Evolutionary conservation across 1,140 invertebrate genomes (phyloP).

Genomic region (Trialeurodes vaporariorum): DNA sequence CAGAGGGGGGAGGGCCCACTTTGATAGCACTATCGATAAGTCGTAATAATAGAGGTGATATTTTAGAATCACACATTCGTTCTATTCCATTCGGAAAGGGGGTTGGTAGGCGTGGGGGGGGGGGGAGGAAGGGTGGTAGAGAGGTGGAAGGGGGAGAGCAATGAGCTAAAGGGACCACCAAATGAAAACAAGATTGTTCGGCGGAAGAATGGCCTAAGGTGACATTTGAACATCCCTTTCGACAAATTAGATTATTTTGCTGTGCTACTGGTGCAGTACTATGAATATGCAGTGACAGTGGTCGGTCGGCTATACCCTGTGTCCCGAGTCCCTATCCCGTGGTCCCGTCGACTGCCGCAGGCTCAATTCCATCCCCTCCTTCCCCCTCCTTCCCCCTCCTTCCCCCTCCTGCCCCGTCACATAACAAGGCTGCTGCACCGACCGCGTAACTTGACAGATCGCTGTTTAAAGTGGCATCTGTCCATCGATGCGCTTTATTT

Average conservation of each 20-base stretch:
- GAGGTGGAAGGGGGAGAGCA: background rate
- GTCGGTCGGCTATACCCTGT: too few relatives aligned
- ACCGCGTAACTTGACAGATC: too few relatives aligned
- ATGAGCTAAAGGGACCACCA: too few relatives aligned
- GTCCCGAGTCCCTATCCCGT: too few relatives aligned
- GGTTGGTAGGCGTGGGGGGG: slow-evolving; percentile 19
- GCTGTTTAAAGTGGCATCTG: too few relatives aligned
- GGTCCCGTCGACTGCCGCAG: too few relatives aligned
- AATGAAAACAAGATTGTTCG: background rate
- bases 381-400: too few relatives aligned
- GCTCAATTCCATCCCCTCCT: too few relatives aligned
- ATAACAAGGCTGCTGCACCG: too few relatives aligned
- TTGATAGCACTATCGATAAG: background rate
- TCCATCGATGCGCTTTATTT: too few relatives aligned
- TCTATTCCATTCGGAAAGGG: too few relatives aligned
- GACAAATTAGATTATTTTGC: background rate
- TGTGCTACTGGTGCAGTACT: background rate
- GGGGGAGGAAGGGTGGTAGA: background rate
- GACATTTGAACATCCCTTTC: background rate
- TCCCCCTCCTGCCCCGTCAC: too few relatives aligned
- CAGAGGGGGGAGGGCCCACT: background rate
- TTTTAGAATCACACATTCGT: slow-evolving; percentile 2
- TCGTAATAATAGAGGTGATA: background rate
- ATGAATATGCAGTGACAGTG: background rate
- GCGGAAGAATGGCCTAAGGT: background rate